Conservation (phyloP, 2,888 invertebrate genomes). For the Sialis fuliginosa region DNA sequence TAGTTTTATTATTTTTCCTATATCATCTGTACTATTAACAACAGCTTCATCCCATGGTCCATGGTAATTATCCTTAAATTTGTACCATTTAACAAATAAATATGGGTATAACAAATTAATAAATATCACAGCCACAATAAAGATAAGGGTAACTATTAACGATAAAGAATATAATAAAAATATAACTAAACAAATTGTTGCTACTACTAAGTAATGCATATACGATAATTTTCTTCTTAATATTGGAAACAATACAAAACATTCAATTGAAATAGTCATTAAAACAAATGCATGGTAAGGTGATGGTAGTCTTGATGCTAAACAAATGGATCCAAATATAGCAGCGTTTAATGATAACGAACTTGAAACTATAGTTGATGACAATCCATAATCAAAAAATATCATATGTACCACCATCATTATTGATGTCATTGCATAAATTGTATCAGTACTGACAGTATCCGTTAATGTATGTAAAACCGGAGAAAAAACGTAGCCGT, state of each 20-base stretch:
- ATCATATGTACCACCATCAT: slow-evolving; percentile 78
- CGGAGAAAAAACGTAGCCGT: slow-evolving; percentile 81
- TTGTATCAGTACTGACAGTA: slow-evolving; percentile 93
- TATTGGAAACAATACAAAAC: slow-evolving; percentile 80
- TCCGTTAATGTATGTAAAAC: slow-evolving; percentile 87
- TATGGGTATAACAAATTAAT: slow-evolving; percentile 56
- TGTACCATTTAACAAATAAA: slow-evolving; percentile 59
- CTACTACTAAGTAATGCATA: slow-evolving; percentile 32
- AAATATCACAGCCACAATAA: slow-evolving; percentile 38
- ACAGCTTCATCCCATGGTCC: slow-evolving; percentile 98
- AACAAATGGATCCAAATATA: slow-evolving; percentile 85
- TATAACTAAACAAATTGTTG: slow-evolving; percentile 30
- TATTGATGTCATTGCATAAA: slow-evolving; percentile 79
- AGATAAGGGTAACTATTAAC: slow-evolving; percentile 37
- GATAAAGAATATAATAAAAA: slow-evolving; percentile 34
- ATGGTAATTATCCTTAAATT: slow-evolving; percentile 78
- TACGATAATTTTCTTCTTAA: slow-evolving; percentile 45
- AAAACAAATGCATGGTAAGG: slow-evolving; percentile 78
- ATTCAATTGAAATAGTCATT: slow-evolving; percentile 71
- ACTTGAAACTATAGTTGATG: slow-evolving; percentile 75
- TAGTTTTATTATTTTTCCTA: slow-evolving; percentile 13
- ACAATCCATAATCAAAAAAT: slow-evolving; percentile 83
- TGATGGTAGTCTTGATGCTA: slow-evolving; percentile 78
- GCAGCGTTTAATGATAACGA: slow-evolving; percentile 88
- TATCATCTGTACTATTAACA: slow-evolving; percentile 41